These are phyloP conservation scores for Athalia circularis DNA, from an alignment of 2,888 invertebrate genomes.

Conservation along the genomic window DNA sequence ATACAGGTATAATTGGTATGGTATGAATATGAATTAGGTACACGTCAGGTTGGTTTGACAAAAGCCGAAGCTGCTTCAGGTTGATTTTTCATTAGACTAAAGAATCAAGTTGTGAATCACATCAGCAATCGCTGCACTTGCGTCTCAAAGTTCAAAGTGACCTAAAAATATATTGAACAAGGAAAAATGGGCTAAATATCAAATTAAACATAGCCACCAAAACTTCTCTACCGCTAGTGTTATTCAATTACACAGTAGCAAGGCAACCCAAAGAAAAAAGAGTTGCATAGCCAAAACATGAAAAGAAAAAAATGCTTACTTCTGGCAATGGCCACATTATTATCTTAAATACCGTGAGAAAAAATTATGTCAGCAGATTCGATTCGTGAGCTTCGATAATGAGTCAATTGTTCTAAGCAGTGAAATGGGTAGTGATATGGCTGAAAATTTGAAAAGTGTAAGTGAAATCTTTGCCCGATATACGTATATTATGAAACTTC, in stretches of 20 bases:
- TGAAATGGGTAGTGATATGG: neutral
- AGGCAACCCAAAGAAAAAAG: neutral
- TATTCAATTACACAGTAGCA: no score
- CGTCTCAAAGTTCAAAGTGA: neutral
- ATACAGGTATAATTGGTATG: constrained; percentile 34
- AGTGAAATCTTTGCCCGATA: constrained; percentile 28
- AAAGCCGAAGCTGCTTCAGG: neutral
- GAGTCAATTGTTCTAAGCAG: neutral
- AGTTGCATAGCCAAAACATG: neutral
- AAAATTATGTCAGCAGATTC: neutral
- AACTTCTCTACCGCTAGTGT: neutral
- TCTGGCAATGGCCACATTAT: neutral
- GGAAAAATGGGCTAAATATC: constrained; percentile 11
- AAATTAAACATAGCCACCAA: constrained; percentile 1
- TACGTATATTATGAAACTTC: neutral
- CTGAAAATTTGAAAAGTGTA: neutral
- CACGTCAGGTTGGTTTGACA: neutral
- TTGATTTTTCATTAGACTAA: constrained; percentile 23
- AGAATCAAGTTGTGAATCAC: neutral
- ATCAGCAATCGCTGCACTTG: neutral
- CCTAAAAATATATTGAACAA: constrained; percentile 32
- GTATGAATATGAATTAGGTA: neutral
- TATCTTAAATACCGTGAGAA: neutral
- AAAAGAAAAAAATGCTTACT: neutral
- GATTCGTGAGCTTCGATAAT: neutral